Evolutionary conservation across 2,888 invertebrate genomes (phyloP).

Genomic region (Brenthis ino): DNA sequence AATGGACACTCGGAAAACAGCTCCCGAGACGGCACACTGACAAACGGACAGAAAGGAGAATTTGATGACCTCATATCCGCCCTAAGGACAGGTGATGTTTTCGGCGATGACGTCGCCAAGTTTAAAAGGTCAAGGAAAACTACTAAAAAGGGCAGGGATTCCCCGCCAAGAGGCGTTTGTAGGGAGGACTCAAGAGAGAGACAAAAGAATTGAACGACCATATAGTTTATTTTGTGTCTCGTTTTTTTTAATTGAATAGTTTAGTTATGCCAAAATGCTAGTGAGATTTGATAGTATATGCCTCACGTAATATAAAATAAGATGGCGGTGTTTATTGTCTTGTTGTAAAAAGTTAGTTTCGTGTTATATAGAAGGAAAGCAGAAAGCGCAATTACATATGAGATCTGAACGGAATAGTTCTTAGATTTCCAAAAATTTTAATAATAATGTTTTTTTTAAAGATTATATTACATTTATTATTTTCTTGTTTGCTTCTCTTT

Average conservation of each 20-base stretch:
- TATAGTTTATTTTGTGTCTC: neutral
- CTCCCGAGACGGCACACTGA: constrained; percentile 62
- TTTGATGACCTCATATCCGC: constrained; percentile 98
- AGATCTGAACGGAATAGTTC: no score
- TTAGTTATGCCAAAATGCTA: neutral
- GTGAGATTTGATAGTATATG: neutral
- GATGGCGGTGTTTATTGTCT: no score
- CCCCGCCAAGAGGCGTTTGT: constrained; percentile 68
- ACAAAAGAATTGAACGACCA: constrained; percentile 65
- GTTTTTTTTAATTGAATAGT: neutral
- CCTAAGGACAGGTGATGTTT: constrained; percentile 95
- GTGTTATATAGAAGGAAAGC: no score
- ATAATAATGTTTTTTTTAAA: no score
- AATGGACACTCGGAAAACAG: constrained; percentile 76
- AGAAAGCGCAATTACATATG: no score
- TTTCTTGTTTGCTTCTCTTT: no score
- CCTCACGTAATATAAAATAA: no score
- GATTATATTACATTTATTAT: no score
- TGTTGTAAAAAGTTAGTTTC: no score
- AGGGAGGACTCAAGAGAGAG: constrained; percentile 76
- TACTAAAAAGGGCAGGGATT: constrained; percentile 76
- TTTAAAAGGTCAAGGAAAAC: constrained; percentile 82
- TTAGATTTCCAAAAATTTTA: no score
- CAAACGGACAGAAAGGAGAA: constrained; percentile 88
- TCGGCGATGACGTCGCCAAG: constrained; percentile 97